phyloP scores from a whole-genome alignment of 30 jellyfish, hydroid and myxozoan genomes.

The Hydra vulgaris region DNA sequence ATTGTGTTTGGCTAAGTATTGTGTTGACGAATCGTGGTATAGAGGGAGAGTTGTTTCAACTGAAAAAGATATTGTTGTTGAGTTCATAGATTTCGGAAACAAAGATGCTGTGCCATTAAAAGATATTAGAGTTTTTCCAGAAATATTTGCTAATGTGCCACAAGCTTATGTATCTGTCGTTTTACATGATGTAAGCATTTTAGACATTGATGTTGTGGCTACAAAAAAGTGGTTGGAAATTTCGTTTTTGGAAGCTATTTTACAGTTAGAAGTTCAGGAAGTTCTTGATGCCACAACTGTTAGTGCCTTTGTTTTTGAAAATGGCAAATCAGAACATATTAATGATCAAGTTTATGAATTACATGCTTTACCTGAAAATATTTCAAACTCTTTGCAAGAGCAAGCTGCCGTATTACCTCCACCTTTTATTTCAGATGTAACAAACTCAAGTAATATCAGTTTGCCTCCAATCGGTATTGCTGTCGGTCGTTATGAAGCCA shows the following conservation, averaged over 20 bases:
- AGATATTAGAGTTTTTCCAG: constrained; percentile 31
- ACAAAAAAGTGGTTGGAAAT: constrained; percentile 19
- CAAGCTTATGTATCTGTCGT: constrained; percentile 34
- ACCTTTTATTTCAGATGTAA: not conserved
- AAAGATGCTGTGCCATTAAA: constrained; percentile 14
- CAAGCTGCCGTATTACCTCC: not conserved
- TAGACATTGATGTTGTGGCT: constrained; percentile 35
- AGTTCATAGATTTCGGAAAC: constrained; percentile 60
- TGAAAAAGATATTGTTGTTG: constrained; percentile 31
- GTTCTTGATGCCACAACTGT: constrained; percentile 22
- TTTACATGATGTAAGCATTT: constrained; percentile 39
- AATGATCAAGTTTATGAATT: constrained; percentile 14
- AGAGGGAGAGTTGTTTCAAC: constrained; percentile 27
- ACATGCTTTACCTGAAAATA: constrained; percentile 28
- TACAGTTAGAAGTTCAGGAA: constrained; percentile 28
- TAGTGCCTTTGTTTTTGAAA: constrained; percentile 28
- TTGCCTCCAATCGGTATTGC: not conserved
- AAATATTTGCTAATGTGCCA: constrained; percentile 34
- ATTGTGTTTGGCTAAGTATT: constrained; percentile 41
- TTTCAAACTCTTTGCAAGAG: not conserved
- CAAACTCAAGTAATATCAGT: not conserved
- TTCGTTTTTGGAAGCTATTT: constrained; percentile 33
- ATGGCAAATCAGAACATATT: constrained; percentile 4
- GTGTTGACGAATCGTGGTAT: constrained; percentile 62
- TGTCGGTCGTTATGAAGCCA: not conserved